Evolutionary conservation across 2,797 vertebrate species (phyloP).

Genomic region (Aldrovandia affinis): DNA sequence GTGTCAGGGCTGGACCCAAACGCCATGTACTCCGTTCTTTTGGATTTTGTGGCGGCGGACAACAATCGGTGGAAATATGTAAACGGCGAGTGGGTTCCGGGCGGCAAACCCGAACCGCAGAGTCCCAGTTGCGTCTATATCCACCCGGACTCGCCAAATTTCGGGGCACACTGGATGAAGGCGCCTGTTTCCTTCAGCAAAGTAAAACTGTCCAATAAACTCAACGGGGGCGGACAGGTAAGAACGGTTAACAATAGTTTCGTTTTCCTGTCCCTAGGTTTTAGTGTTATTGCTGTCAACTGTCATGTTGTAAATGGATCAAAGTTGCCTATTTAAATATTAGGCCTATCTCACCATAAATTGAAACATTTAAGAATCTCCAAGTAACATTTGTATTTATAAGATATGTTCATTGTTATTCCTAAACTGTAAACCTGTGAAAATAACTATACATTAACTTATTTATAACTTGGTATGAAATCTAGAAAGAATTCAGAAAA

Average conservation of each 20-base stretch:
- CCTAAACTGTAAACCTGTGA: not conserved
- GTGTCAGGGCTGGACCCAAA: slow-evolving; percentile 77
- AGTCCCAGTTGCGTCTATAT: slow-evolving; percentile 83
- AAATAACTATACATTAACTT: not conserved
- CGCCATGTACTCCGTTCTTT: slow-evolving; percentile 81
- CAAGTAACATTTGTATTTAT: not conserved
- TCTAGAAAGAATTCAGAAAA: not conserved
- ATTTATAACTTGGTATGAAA: not conserved
- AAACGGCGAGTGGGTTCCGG: slow-evolving; percentile 82
- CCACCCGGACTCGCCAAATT: slow-evolving; percentile 81
- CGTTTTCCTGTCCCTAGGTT: not conserved
- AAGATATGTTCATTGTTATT: not conserved
- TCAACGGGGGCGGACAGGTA: slow-evolving; percentile 82
- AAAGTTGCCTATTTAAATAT: not conserved
- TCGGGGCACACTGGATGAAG: slow-evolving; percentile 83
- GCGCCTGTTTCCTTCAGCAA: slow-evolving; percentile 81
- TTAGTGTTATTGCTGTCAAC: slow-evolving; percentile 16
- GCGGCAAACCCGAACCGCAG: slow-evolving; percentile 80
- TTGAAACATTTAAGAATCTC: not conserved
- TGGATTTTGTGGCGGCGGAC: slow-evolving; percentile 81
- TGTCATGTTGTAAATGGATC: not conserved
- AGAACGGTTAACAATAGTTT: slow-evolving; percentile 31
- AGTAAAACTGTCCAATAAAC: slow-evolving; percentile 82
- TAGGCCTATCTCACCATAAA: not conserved
- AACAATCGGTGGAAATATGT: slow-evolving; percentile 84